Conservation (phyloP, 2,888 invertebrate genomes). For the Taenaris catops region DNA sequence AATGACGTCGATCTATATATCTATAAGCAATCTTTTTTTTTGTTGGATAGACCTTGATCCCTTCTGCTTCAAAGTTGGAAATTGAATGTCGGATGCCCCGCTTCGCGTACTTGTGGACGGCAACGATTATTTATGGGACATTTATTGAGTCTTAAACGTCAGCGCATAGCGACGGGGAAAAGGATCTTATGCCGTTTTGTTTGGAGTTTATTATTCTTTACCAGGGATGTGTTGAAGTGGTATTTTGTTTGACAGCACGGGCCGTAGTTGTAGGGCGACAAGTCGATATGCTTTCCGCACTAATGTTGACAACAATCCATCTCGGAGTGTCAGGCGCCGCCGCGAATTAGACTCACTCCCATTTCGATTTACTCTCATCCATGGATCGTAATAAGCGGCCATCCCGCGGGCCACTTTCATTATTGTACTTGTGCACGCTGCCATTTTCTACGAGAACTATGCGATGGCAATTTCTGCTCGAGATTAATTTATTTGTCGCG, state of each 20-base stretch:
- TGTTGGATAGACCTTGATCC: conserved; percentile 65
- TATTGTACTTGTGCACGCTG: conserved; percentile 36
- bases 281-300: conserved; percentile 71
- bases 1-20: no score
- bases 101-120: conserved; percentile 55
- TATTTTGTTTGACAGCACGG: conserved; percentile 19
- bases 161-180: conserved; percentile 34
- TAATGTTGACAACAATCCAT: conserved; percentile 77
- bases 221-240: conserved; percentile 17
- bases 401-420: conserved; percentile 44
- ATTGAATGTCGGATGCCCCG: conserved; percentile 61
- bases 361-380: conserved; percentile 69
- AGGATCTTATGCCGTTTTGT: conserved; percentile 39
- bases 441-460: conserved; percentile 42
- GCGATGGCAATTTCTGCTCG: conserved; percentile 52
- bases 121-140: conserved; percentile 41
- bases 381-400: conserved; percentile 48
- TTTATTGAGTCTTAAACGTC: conserved; percentile 42
- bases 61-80: conserved; percentile 62
- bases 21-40: no score
- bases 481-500: conserved; percentile 63
- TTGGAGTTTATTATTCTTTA: conserved; percentile 34
- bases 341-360: conserved; percentile 72
- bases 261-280: conserved; percentile 47
- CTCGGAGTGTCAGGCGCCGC: conserved; percentile 69